A percentile compares a stretch with the other conserved stretches of the same genome.
phyloP scores from a whole-genome alignment of 2,888 invertebrate species.

The Ochropacha duplaris region DNA sequence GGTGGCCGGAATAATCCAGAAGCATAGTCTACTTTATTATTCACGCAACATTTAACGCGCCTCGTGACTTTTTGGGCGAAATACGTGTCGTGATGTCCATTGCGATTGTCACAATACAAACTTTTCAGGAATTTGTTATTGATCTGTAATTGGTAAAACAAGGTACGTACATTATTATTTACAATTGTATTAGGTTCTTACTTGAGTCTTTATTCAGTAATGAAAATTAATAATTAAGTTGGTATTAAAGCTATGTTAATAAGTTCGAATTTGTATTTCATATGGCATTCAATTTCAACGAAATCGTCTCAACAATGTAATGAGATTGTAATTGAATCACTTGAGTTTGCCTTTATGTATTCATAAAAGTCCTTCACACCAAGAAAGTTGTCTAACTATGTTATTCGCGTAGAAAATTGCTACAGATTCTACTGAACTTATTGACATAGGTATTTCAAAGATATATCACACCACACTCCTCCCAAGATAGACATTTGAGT shows the following conservation, averaged over 20 bases:
- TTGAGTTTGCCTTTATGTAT: background rate
- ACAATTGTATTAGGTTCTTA: no score
- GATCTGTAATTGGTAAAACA: background rate
- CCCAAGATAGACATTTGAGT: no score
- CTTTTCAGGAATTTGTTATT: background rate
- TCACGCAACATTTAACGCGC: constrained; percentile 59
- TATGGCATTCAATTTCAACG: background rate
- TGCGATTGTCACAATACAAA: constrained; percentile 16
- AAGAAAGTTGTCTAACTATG: background rate
- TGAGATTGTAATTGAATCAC: background rate
- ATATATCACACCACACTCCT: no score
- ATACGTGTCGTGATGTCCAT: constrained; percentile 38
- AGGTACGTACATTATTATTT: no score
- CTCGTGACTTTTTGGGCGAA: constrained; percentile 36
- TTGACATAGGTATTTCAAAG: background rate
- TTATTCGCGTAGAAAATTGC: background rate
- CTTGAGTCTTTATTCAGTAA: background rate
- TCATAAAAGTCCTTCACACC: background rate
- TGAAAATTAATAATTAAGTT: background rate
- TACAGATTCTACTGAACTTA: background rate
- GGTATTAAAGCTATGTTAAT: background rate
- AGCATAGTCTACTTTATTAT: constrained; percentile 58
- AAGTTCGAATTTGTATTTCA: background rate
- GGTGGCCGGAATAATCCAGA: constrained; percentile 33
- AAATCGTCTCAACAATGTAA: background rate